These are phyloP conservation scores for Actinostola sp. DNA, from an alignment of 92 coral and sea anemone species.

Conservation along the genomic window DNA sequence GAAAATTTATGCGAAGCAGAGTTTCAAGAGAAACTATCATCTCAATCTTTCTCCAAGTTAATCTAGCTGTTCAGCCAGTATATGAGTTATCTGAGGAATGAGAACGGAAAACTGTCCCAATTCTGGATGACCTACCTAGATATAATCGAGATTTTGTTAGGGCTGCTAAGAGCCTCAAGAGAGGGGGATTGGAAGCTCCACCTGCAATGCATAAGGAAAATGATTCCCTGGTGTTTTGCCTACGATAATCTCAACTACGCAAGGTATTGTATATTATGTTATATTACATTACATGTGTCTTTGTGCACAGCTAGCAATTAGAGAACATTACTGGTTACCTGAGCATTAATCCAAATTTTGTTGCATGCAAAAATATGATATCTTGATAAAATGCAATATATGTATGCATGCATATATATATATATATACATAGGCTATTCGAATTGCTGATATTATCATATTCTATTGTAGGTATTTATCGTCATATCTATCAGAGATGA, in stretches of 20 bases:
- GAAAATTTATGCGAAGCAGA: slow-evolving; percentile 21
- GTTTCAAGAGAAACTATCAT: slow-evolving; percentile 2
- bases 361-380: no score
- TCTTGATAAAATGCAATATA: no score
- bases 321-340: no score
- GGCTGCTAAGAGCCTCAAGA: slow-evolving; percentile 43
- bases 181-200: slow-evolving; percentile 61
- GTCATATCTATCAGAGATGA: slow-evolving; percentile 43
- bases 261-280: no score
- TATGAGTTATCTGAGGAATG: slow-evolving; percentile 19
- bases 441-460: no score
- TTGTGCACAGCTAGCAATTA: no score
- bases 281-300: no score
- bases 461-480: slow-evolving; percentile 71
- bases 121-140: slow-evolving; percentile 59
- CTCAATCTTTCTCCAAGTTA: not conserved
- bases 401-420: no score
- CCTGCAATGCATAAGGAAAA: slow-evolving; percentile 17
- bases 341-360: no score
- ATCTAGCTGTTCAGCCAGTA: slow-evolving; percentile 7
- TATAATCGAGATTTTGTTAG: slow-evolving; percentile 44
- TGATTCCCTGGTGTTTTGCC: slow-evolving; percentile 70
- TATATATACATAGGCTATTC: no score
- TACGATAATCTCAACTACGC: slow-evolving; percentile 64
- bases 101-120: slow-evolving; percentile 41